A percentile compares a stretch with the other conserved stretches of the same genome.
These are phyloP conservation scores for Hypercompe scribonia DNA, from an alignment of 2,888 invertebrate species.

Conservation along the genomic window DNA sequence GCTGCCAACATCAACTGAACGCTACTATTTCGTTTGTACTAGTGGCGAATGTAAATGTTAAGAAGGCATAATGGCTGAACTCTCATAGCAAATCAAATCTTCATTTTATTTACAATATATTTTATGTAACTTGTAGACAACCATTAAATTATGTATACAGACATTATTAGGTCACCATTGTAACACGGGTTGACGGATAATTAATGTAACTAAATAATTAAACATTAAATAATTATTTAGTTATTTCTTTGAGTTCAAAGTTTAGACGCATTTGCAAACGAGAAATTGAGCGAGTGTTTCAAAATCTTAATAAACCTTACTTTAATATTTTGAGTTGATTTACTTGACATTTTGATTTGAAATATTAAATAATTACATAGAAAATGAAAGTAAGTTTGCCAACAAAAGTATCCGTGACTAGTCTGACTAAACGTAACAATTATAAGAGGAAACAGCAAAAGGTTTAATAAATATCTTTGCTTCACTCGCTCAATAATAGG, in stretches of 20 bases:
- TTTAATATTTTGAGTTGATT: too few relatives aligned
- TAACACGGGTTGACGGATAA: constrained; percentile 20
- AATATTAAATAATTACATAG: too few relatives aligned
- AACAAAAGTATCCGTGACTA: background rate
- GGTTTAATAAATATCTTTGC: background rate
- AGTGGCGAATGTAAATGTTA: background rate
- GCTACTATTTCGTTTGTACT: background rate
- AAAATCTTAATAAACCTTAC: background rate
- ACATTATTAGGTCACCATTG: constrained; percentile 40
- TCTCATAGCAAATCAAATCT: background rate
- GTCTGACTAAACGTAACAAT: background rate
- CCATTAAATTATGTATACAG: constrained; percentile 40
- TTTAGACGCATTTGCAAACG: background rate
- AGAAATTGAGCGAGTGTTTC: background rate
- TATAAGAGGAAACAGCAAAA: background rate
- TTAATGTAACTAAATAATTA: background rate
- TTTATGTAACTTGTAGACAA: background rate
- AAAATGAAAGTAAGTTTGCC: too few relatives aligned
- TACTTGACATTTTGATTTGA: too few relatives aligned
- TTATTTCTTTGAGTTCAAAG: background rate
- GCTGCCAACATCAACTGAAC: background rate
- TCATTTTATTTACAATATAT: background rate
- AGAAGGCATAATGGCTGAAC: background rate
- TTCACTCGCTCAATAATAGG: background rate
- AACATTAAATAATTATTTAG: background rate